Base-by-base conservation (phyloP, 2,797 vertebrate genomes). In the Lepus townsendii region DNA sequence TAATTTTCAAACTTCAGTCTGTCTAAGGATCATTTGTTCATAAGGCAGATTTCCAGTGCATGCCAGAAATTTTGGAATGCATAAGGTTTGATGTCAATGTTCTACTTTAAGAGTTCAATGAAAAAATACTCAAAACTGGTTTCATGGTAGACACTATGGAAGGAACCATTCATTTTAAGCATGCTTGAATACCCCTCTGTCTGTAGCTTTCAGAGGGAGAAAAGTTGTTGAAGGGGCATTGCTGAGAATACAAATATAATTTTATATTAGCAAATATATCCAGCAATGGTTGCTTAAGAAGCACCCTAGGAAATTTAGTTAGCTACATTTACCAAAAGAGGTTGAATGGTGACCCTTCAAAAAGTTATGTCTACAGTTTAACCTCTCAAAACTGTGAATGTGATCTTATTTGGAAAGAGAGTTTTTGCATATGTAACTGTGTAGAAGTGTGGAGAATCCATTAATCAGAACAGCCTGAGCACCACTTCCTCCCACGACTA, bases 401-500 rank as follows among this genome's bases (percentile, higher is more conserved):
- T 57, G 14, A 73, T 13, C 10, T 57, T 79, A 42, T 7, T 16
- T 87, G 7, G 22, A 73, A 88, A 65, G 82, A 57, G 16, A n/a
- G 1, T n/a, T 22, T 76, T 68, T 24, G 19, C 32, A 42, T 30
- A 27, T 76, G 1, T 47, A 76, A 68, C 42, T 54, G 1, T 57
- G 50, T 5, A 42, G 16, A 14, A 20, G 16, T 52, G 22, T 38
- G 7, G 16, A 32, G 20, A 38, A 5, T 5, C 16, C n/a, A 52
- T 52, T 71, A 47, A 27, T 57, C 30, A 5, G 1, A 32, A 16
- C 13, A 83, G 4, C 22, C 10, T 60, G 60, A 69, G 2, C 17
- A 63, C 35, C 42, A 50, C 20, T 3, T 1, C 1, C 10, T 19
- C 6, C 2, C 0, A 16, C 0, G 1, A 16, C 14, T 32, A 47